Base-by-base conservation (phyloP, 2,888 invertebrate genomes). In the Eupithecia inturbata region DNA sequence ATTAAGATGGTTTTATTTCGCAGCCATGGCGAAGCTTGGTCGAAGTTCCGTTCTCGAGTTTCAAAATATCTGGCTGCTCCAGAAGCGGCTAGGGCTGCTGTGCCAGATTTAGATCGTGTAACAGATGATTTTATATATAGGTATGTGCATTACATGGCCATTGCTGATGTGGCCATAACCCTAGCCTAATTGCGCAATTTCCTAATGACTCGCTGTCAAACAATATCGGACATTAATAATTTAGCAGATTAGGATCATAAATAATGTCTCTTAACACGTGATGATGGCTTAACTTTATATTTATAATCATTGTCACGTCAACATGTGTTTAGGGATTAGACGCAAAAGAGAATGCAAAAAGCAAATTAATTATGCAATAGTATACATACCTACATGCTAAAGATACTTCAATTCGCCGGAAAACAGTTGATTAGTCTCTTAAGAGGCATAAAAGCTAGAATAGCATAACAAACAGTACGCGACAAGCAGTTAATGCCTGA, bases 21-120 rank as follows among this genome's bases (percentile, higher is more conserved):
- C 90, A 98, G 98, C 78, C 98, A 98, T 88, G 98, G 98, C 0
- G 96, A 97, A 84, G 96, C 97, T 83, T 98, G 98, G 98, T 97
- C 98, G 85, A 95, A 95, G 80, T 97, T 98, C 87, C 95, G 98
- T 79, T 96, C 96, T 74, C 97, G 97, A 90, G 97, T 98, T 33
- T 98, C 98, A 83, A 97, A 97, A 88, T 96, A 97, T 80, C 95
- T 98, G 89, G 95, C 97, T 87, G 96, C 97, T 76, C 98, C 98
- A 0, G 95, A 96, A 80, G 97, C 97, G 14, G 97, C 98, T 22
- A 96, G 96, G 85, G 96, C 96, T 70, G 97, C 97, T 84, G 96
- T 98, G 63, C 96, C 96, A 19, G 96, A 96, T 69, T 95, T 98
- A 79, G 96, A 97, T 87, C 92, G 95, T 79, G 97, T 98, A 75